Percentiles rank a stretch among this genome's conserved stretches.
Evolutionary conservation across 2,888 invertebrate species (phyloP).

Genomic region (Nomada fucata): DNA sequence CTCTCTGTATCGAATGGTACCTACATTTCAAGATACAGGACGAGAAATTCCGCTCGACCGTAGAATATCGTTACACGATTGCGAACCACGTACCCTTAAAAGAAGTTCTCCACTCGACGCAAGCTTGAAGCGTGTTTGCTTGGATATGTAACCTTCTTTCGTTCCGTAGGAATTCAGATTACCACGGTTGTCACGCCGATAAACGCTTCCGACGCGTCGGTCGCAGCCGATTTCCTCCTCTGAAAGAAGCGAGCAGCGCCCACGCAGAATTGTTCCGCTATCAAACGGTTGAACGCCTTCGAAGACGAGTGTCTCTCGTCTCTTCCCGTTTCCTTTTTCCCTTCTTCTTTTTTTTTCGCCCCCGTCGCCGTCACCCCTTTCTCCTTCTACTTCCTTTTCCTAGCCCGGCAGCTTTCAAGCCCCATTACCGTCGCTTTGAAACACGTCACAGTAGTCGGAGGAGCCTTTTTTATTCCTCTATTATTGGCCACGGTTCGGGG

Average conservation of each 20-base stretch:
- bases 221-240: conserved; percentile 68
- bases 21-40: too few relatives aligned
- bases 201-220: conserved; percentile 33
- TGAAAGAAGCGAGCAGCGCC: conserved; percentile 38
- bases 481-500: conserved; percentile 61
- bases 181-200: conserved; percentile 28
- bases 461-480: conserved; percentile 71
- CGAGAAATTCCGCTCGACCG: too few relatives aligned
- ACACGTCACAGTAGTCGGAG: conserved; percentile 65
- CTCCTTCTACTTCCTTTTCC: conserved; percentile 61
- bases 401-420: conserved; percentile 77
- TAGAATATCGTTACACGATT: too few relatives aligned
- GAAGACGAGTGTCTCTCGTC: conserved; percentile 78
- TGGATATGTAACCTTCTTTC: background rate
- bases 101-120: too few relatives aligned
- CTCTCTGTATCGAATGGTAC: too few relatives aligned
- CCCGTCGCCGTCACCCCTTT: conserved; percentile 48
- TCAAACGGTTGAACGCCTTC: conserved; percentile 81
- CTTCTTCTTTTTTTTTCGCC: conserved; percentile 2
- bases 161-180: conserved; percentile 6
- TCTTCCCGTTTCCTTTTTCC: conserved; percentile 46
- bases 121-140: too few relatives aligned
- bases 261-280: conserved; percentile 70
- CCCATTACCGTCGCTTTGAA: conserved; percentile 82
- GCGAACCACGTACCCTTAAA: too few relatives aligned